Evolutionary conservation across 2,113 vertebrate genomes (phyloP), one percentile per base, ranked within the genome.

Genomic region (Melanocharis versteri): DNA sequence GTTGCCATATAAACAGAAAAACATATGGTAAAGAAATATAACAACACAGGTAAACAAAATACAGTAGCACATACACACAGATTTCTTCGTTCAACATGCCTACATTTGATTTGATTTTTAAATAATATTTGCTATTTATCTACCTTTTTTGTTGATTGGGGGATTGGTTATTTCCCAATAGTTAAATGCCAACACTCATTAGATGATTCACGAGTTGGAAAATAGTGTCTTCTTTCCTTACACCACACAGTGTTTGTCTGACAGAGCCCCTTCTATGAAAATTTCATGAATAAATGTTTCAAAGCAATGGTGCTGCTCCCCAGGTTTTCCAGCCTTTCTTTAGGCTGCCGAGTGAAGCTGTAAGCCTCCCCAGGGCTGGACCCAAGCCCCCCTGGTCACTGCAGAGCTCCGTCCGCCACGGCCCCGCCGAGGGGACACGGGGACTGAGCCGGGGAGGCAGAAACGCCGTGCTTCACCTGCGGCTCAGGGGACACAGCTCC

Each of bases 231-330:
- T 61, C 54, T 58, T 24, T 8, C 78, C 76, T 51, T 42, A 33
- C 15, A n/a, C 27, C 33, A 44, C 58, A 51, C 5, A 1, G 45
- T 71, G 66, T 68, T 80, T 83, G 73, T 91, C 20, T 95, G 47
- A 40, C 42, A 83, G 73, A 65, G 83, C 28, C 40, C 51, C 45
- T 51, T 69, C 35, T 37, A 27, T 62, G 82, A 85, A 27, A 61
- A 62, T 39, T 42, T 82, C 51, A 72, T 75, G 65, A 88, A 87
- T 75, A 94, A 80, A 68, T 78, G 95, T 87, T 94, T 83, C 87
- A 53, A 54, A 91, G 83, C 81, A 84, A 18, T 31, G 3, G 44
- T 78, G 83, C 30, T 58, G 87, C 62, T 78, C 9, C 0, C 9
- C 37, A 44, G 73, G 21, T 51, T 62, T 95, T 51, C 47, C 79